A percentile compares a stretch with the other conserved stretches of the same genome.
Conservation (phyloP, 2,888 invertebrate genomes). For the Latrodectus elegans region DNA sequence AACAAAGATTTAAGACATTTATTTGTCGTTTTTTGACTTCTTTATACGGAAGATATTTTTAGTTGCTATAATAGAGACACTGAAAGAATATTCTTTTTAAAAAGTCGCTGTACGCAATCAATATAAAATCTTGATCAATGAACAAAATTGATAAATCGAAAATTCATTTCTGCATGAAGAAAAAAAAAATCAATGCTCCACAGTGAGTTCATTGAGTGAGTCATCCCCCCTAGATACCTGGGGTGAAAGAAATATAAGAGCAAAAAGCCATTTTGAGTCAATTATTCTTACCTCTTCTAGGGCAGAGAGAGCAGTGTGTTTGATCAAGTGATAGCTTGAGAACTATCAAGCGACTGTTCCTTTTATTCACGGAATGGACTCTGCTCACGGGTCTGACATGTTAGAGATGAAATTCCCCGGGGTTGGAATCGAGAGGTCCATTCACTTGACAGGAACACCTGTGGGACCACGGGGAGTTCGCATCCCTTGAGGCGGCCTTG, state of each 20-base stretch:
- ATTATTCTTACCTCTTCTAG: constrained; percentile 41
- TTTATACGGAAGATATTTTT: too few species aligned
- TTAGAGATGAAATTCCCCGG: constrained; percentile 43
- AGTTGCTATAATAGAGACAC: too few species aligned
- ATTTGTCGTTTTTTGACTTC: too few species aligned
- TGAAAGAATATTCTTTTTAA: too few species aligned
- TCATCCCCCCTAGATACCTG: constrained; percentile 4
- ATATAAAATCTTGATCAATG: too few species aligned
- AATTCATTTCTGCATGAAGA: too few species aligned
- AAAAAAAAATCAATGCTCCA: too few species aligned
- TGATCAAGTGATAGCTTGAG: constrained; percentile 51
- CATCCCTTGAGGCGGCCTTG: constrained; percentile 18
- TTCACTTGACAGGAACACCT: constrained; percentile 65
- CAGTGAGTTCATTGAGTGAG: not conserved
- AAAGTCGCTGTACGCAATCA: too few species aligned
- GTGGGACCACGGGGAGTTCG: constrained; percentile 57
- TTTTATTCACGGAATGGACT: constrained; percentile 46
- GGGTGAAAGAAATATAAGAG: constrained; percentile 8
- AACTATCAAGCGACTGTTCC: constrained; percentile 12
- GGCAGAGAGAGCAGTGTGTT: constrained; percentile 27
- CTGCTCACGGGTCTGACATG: constrained; percentile 56
- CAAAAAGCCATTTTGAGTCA: constrained; percentile 54
- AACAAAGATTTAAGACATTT: too few species aligned
- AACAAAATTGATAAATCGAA: too few species aligned
- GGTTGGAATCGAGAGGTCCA: constrained; percentile 38